Evolutionary conservation across 2,113 vertebrate genomes (phyloP), one percentile per base, ranked within the genome.

Genomic region (Propithecus coquereli): DNA sequence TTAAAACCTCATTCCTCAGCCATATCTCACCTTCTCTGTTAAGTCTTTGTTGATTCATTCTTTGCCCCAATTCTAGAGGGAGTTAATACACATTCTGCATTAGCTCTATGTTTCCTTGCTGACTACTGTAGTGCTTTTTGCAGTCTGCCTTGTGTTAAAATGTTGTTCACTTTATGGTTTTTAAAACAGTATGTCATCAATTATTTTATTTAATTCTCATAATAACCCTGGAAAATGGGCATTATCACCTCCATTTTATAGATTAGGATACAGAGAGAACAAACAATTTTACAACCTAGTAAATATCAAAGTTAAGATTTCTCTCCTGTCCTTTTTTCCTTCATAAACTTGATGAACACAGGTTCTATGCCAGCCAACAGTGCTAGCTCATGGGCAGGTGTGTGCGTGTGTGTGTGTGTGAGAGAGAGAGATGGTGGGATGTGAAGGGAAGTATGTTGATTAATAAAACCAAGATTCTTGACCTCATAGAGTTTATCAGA

Each of bases 191-290:
- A 73, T 74, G 30, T 85, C n/a, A 47, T 13, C 47, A 32, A 80
- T 43, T 47, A 85, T 94, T 65, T 73, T 47, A 96, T 40, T 92
- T 92, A 87, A 81, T 91, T 96, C 43, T 91, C 11, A 45, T 50
- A 68, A 82, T 12, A 84, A 65, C 23, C 6, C 45, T 54, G 18
- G 65, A 30, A 92, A 87, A 54, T 47, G 71, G 34, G 11, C 18
- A 27, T 52, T 84, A 65, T 93, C 13, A 34, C 74, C 22, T 90
- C 59, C 68, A 32, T 65, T 80, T 93, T 86, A 87, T 8, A 80
- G 45, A 52, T 47, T 40, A 94, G n/a, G 22, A 63, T 68, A 61
- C 57, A 85, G n/a, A 81, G 13, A 71, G 74, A 57, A 54, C 30
- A 95, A 43, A 45, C 22, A 34, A 93, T 30, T 88, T 87, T 80